Percentiles rank a stretch among this genome's conserved stretches.
phyloP scores from a whole-genome alignment of 2,797 vertebrate genomes.

The Chanos chanos region DNA sequence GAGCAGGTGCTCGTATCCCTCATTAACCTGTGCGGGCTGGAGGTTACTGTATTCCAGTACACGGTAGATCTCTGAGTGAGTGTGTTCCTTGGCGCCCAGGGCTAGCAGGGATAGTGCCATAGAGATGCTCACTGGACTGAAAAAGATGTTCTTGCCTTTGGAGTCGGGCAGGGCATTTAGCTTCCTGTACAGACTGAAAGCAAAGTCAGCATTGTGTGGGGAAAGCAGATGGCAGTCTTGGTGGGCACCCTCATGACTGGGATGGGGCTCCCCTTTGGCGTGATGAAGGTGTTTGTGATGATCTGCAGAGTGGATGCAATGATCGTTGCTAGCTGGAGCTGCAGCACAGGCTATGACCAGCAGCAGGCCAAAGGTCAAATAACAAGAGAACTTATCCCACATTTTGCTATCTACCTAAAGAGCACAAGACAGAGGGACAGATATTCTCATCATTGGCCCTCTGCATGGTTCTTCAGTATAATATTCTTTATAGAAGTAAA shows the following conservation, averaged over 20 bases:
- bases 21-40: slow-evolving; percentile 60
- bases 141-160: slow-evolving; percentile 78
- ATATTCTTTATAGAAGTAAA: too few species aligned
- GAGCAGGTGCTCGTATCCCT: slow-evolving; percentile 66
- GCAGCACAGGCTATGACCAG: slow-evolving; percentile 53
- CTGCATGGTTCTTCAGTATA: too few species aligned
- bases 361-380: slow-evolving; percentile 53
- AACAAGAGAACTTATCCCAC: slow-evolving; percentile 49
- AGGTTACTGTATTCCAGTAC: slow-evolving; percentile 74
- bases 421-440: too few species aligned
- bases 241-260: neutral
- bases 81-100: slow-evolving; percentile 75
- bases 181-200: slow-evolving; percentile 67
- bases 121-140: slow-evolving; percentile 84
- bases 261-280: slow-evolving; percentile 30
- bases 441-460: neutral
- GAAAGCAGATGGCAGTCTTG: slow-evolving; percentile 12
- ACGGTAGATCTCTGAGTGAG: slow-evolving; percentile 76
- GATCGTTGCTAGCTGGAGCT: slow-evolving; percentile 33
- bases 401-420: slow-evolving; percentile 57
- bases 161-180: slow-evolving; percentile 53
- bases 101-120: slow-evolving; percentile 81
- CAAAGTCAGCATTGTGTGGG: slow-evolving; percentile 62
- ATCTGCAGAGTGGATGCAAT: slow-evolving; percentile 32
- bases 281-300: slow-evolving; percentile 46